Conservation (phyloP, 2,113 vertebrate genomes). For the Grallaria varia region DNA sequence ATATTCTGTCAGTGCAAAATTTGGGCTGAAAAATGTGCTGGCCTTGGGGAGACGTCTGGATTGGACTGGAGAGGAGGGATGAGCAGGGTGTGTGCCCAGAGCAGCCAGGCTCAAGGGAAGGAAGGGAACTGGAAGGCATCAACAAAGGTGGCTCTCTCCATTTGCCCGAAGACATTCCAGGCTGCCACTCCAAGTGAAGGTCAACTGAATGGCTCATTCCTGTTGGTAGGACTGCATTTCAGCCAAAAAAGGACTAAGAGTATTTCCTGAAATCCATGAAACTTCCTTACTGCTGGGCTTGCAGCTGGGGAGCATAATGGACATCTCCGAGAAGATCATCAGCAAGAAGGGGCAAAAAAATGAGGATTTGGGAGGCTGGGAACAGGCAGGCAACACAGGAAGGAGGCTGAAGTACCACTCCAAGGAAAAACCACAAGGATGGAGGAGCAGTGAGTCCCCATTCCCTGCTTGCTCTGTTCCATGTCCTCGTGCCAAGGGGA, state of each 20-base stretch:
- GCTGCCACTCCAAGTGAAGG: neutral
- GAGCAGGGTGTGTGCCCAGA: rapidly evolving
- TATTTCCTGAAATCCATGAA: neutral
- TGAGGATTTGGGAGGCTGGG: neutral
- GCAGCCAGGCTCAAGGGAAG: rapidly evolving
- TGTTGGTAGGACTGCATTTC: rapidly evolving
- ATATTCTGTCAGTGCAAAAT: conserved; percentile 24
- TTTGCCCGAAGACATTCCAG: neutral
- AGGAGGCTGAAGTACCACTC: neutral
- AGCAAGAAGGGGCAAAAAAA: neutral
- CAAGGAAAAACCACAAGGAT: neutral
- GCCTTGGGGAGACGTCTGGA: neutral
- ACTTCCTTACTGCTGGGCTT: rapidly evolving
- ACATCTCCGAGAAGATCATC: neutral
- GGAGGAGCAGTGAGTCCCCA: rapidly evolving
- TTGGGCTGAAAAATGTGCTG: conserved; percentile 8
- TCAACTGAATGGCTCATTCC: neutral
- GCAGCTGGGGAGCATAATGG: rapidly evolving
- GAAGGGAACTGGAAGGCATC: neutral
- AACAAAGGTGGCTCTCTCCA: neutral
- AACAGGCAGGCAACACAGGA: neutral
- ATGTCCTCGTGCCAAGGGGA: too few relatives aligned
- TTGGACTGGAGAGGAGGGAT: neutral
- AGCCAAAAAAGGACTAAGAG: neutral
- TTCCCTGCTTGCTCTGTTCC: rapidly evolving